phyloP scores from a whole-genome alignment of 2,113 vertebrate genomes.

The Zeus faber region DNA sequence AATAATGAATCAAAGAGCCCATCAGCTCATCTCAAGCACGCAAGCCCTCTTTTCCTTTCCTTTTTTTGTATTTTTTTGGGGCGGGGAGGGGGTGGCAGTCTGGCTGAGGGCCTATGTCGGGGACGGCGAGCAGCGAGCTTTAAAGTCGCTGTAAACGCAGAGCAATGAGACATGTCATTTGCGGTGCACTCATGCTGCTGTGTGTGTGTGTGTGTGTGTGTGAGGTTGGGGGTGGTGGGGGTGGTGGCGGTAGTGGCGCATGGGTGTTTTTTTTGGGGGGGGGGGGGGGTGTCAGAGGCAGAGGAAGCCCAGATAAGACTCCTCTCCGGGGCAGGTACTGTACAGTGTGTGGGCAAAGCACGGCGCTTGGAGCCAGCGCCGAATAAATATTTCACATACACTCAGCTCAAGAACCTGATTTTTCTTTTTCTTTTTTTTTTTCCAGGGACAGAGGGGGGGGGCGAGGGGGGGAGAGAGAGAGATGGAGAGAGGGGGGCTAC shows the following conservation, averaged over 20 bases:
- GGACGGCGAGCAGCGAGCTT: slow-evolving; percentile 49
- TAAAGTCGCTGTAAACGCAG: slow-evolving; percentile 67
- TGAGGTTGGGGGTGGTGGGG: too few species aligned
- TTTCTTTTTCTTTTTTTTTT: too few species aligned
- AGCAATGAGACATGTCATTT: slow-evolving; percentile 75
- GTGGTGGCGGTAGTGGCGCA: too few species aligned
- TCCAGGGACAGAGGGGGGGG: slow-evolving; percentile 32
- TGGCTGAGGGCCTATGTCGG: slow-evolving; percentile 56
- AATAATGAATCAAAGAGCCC: slow-evolving; percentile 89
- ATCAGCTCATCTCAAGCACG: slow-evolving; percentile 59
- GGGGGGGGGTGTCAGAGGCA: slow-evolving; percentile 62
- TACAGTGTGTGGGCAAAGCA: slow-evolving; percentile 67
- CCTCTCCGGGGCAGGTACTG: slow-evolving; percentile 71
- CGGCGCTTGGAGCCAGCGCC: slow-evolving; percentile 61
- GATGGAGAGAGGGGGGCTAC: slow-evolving; percentile 21
- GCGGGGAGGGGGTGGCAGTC: too few species aligned
- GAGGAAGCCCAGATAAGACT: slow-evolving; percentile 68
- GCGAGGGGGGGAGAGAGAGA: slow-evolving; percentile 5
- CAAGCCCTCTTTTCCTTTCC: slow-evolving; percentile 26
- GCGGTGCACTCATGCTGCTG: slow-evolving; percentile 59
- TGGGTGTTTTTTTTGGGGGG: too few species aligned
- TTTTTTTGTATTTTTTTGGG: neutral
- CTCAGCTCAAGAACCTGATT: slow-evolving; percentile 69
- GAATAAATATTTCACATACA: slow-evolving; percentile 77
- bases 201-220: too few species aligned